Evolutionary conservation across 2,113 vertebrate species (phyloP).

Genomic region (Macaca mulatta): DNA sequence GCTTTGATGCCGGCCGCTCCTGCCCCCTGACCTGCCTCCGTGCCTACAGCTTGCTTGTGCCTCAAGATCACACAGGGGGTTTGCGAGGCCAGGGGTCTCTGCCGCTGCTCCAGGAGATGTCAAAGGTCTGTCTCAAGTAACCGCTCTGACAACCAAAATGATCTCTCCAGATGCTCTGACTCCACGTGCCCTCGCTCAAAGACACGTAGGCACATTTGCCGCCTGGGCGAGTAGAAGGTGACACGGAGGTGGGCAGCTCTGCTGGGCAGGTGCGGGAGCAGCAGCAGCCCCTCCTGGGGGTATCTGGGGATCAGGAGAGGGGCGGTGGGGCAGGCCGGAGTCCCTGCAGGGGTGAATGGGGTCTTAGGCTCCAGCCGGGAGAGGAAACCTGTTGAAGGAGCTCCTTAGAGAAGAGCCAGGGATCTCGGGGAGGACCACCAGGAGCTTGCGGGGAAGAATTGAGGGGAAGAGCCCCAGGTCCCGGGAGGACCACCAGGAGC

Average conservation of each 20-base stretch:
- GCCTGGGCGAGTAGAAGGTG: not conserved
- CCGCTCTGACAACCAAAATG: not conserved
- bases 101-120: too few species aligned
- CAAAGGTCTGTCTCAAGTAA: not conserved
- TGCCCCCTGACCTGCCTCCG: not conserved
- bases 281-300: not conserved
- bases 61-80: fast-evolving
- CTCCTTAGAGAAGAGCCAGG: not conserved
- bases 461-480: not conserved
- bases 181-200: not conserved
- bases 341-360: not conserved
- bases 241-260: not conserved
- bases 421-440: not conserved
- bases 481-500: not conserved
- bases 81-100: not conserved
- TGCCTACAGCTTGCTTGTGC: not conserved
- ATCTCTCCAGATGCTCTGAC: not conserved
- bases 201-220: not conserved
- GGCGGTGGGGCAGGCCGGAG: not conserved
- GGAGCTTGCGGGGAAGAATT: not conserved
- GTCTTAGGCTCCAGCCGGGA: not conserved
- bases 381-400: not conserved
- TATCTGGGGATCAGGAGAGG: not conserved
- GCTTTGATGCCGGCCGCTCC: fast-evolving
- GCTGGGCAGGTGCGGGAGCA: not conserved